A percentile compares a stretch with the other conserved stretches of the same genome.
These are phyloP conservation scores for Mesoligia furuncula DNA, from an alignment of 2,888 invertebrate species.

Conservation along the genomic window DNA sequence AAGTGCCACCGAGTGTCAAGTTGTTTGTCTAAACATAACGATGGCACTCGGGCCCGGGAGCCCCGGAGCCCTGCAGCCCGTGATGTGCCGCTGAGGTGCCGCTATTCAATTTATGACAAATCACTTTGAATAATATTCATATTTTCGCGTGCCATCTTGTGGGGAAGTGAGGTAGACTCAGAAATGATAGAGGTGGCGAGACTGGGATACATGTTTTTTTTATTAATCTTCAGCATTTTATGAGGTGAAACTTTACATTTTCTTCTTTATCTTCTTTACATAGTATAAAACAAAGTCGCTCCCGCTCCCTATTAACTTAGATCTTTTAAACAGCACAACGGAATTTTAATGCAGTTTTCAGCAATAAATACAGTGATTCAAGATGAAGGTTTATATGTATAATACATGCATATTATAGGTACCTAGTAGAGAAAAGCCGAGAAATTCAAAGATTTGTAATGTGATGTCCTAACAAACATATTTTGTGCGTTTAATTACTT, in stretches of 20 bases:
- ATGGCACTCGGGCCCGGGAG: background rate
- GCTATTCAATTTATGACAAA: constrained; percentile 83
- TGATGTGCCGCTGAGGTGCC: constrained; percentile 4
- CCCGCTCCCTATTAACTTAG: no score
- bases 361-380: no score
- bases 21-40: constrained; percentile 49
- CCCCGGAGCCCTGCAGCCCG: background rate
- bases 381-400: no score
- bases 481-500: no score
- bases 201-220: background rate
- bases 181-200: constrained; percentile 16
- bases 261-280: no score
- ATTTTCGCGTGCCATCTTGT: constrained; percentile 69
- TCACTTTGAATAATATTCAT: constrained; percentile 85
- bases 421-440: no score
- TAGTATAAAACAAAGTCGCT: no score
- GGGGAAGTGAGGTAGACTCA: constrained; percentile 46
- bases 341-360: no score
- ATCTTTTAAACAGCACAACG: no score
- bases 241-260: background rate
- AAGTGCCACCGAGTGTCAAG: constrained; percentile 14
- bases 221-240: background rate
- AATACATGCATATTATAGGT: no score
- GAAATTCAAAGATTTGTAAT: no score
- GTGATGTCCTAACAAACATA: no score